Evolutionary conservation across 2,888 invertebrate species (phyloP), one percentile per base, ranked within the genome.

Genomic region (Cistogaster globosa): DNA sequence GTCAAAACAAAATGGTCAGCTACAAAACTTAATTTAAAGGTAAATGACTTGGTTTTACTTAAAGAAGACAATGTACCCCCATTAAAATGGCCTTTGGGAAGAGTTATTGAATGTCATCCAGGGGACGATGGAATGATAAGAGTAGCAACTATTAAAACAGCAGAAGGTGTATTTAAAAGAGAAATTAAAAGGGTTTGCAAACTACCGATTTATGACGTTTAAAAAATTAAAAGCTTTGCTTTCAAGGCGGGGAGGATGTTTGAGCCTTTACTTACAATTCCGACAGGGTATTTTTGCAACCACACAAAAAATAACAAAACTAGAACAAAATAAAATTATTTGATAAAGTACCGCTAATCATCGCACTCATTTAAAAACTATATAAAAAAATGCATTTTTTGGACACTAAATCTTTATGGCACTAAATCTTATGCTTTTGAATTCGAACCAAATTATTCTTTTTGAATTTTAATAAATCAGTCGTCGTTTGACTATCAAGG

Each of bases 61-160:
- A 74, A 78, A 22, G 74, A 84, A 18, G 74, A 77, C 8, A 81
- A 67, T 14, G 12, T 45, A 36, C 68, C 69, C 2, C 42, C 76
- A 6, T 48, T 78, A 3, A 68, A 76, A 14, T 80, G 72, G 65
- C 69, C 71, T 14, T 20, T 84, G 0, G 83, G 42, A 22, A 26
- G 83, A 65, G 58, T 74, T 11, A 32, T 45, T 16, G 58, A 78
- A 55, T 51, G 53, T 12, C n/a, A 55, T 20, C 58, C 65, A 18
- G 67, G 72, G 2, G 45, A 62, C 36, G 78, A 74, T 9, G 71
- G 67, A 53, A 48, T 69, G 8, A 58, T 76, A 6, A 36, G 78
- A 48, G 74, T 68, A 0, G 74, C 74, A 32, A 57, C 60, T 0
- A 36, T 78, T 16, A 83, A 58, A 78, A 83, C 83, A 16, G 16